A percentile compares a stretch with the other conserved stretches of the same genome.
Evolutionary conservation across 2,797 vertebrate species (phyloP).

Genomic region (Iguana delicatissima): DNA sequence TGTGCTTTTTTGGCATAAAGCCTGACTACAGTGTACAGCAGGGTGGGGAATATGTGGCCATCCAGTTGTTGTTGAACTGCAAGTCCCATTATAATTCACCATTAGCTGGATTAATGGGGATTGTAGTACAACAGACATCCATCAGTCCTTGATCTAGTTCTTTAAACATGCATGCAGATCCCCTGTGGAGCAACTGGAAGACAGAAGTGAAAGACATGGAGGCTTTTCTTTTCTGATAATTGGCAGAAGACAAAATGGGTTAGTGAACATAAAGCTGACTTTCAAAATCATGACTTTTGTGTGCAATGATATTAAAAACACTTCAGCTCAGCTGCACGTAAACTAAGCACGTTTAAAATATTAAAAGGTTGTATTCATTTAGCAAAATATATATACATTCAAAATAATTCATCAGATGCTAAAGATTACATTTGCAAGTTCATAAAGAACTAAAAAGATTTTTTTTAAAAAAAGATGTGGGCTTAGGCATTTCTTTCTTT

Average conservation of each 20-base stretch:
- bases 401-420: constrained; percentile 41
- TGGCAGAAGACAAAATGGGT: background rate
- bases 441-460: background rate
- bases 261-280: background rate
- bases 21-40: background rate
- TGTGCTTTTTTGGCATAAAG: background rate
- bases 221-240: background rate
- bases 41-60: background rate
- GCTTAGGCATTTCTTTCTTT: rapidly evolving
- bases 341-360: constrained; percentile 48
- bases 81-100: background rate
- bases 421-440: constrained; percentile 52
- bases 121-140: background rate
- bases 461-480: background rate
- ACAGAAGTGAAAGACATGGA: background rate
- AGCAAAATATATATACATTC: background rate
- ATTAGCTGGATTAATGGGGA: background rate
- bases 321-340: constrained; percentile 7
- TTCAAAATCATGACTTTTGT: background rate
- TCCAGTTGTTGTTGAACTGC: background rate
- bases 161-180: too few relatives aligned
- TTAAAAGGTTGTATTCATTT: constrained; percentile 44
- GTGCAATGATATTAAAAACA: background rate
- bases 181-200: background rate
- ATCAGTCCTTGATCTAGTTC: background rate